phyloP scores from a whole-genome alignment of 2,113 vertebrate genomes.

The Aldabrachelys gigantea region DNA sequence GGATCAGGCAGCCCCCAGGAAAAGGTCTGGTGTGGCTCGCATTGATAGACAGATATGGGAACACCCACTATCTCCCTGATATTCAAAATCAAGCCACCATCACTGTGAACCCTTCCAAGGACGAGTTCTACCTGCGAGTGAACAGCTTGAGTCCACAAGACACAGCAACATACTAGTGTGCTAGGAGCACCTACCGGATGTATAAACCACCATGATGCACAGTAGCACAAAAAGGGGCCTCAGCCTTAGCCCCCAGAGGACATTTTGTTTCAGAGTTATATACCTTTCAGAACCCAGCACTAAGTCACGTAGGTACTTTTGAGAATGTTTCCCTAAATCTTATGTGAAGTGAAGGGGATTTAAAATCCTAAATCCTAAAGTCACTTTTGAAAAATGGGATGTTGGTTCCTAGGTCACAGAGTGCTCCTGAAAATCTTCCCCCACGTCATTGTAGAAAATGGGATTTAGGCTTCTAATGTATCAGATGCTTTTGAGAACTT shows the following conservation, averaged over 20 bases:
- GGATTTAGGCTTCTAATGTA: too few species aligned
- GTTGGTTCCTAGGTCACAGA: neutral
- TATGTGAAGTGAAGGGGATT: too few species aligned
- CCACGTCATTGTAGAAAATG: too few species aligned
- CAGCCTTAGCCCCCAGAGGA: too few species aligned
- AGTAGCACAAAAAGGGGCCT: neutral
- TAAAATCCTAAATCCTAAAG: too few species aligned
- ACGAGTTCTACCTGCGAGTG: conserved; percentile 74
- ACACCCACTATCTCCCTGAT: neutral
- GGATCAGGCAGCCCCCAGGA: neutral
- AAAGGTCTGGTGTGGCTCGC: neutral
- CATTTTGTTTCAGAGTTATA: too few species aligned
- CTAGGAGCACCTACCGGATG: neutral
- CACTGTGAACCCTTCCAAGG: neutral
- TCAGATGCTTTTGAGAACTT: too few species aligned
- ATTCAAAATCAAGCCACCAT: neutral
- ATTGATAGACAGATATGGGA: neutral
- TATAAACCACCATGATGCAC: neutral
- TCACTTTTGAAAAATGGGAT: neutral
- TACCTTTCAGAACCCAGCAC: too few species aligned
- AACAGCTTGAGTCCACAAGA: conserved; percentile 79
- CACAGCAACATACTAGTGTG: conserved; percentile 65
- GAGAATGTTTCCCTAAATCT: too few species aligned
- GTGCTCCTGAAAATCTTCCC: too few species aligned
- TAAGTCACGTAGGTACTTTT: too few species aligned